Conservation (phyloP, 2,888 invertebrate genomes). For the Diachrysia chrysitis region DNA sequence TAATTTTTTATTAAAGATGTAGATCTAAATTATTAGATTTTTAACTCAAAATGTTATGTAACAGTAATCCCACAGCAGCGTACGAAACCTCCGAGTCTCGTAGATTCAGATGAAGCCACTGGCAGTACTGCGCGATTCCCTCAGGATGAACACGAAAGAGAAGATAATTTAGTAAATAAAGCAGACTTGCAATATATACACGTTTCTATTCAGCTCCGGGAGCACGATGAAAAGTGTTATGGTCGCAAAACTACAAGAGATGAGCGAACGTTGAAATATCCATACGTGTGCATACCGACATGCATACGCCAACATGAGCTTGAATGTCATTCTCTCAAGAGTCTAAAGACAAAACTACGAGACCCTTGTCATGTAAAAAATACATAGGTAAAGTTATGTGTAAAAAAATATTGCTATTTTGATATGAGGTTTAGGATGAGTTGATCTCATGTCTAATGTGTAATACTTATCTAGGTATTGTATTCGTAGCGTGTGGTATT, state of each 20-base stretch:
- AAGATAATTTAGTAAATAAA: conserved; percentile 5
- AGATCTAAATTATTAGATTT: too few relatives aligned
- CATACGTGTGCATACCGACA: conserved; percentile 18
- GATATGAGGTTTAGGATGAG: too few relatives aligned
- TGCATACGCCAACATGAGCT: background rate
- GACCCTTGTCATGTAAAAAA: background rate
- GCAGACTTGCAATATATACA: background rate
- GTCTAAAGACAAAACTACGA: background rate
- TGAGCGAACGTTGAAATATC: conserved; percentile 25
- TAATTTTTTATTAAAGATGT: too few relatives aligned
- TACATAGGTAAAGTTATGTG: background rate
- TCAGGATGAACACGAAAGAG: background rate
- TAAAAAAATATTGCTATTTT: too few relatives aligned
- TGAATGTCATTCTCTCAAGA: background rate
- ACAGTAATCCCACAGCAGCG: background rate
- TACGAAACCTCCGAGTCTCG: background rate
- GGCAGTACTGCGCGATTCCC: background rate
- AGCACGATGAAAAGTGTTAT: conserved; percentile 13
- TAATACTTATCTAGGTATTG: too few relatives aligned
- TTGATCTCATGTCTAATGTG: too few relatives aligned
- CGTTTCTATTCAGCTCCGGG: conserved; percentile 15
- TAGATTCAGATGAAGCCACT: background rate
- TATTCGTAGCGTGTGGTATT: too few relatives aligned
- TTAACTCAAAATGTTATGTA: background rate
- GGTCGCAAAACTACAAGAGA: conserved; percentile 21